Evolutionary conservation across 2,888 invertebrate genomes (phyloP).

Genomic region (Drosophila subsilvestris): DNA sequence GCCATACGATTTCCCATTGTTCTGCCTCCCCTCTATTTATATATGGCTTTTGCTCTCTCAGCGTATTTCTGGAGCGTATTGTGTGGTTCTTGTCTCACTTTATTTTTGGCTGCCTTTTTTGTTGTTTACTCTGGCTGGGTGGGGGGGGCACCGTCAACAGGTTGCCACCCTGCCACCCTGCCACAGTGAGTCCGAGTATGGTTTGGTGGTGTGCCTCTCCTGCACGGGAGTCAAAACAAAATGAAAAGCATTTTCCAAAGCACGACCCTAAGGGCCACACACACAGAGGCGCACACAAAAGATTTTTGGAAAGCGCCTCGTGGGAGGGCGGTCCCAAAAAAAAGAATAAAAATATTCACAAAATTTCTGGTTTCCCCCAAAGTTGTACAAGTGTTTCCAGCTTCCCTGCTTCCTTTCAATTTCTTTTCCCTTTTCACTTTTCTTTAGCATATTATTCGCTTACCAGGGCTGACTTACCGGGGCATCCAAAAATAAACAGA

Average conservation of each 20-base stretch:
- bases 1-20: slow-evolving; percentile 30
- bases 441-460: slow-evolving; percentile 41
- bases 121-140: slow-evolving; percentile 51
- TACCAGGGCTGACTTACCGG: slow-evolving; percentile 39
- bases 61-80: neutral
- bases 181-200: slow-evolving; percentile 19
- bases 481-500: slow-evolving; percentile 47
- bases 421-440: slow-evolving; percentile 9
- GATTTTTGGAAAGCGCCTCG: slow-evolving; percentile 5
- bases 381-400: slow-evolving; percentile 69
- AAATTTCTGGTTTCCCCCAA: slow-evolving; percentile 62
- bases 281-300: slow-evolving; percentile 12
- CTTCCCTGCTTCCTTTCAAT: slow-evolving; percentile 10
- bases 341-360: slow-evolving; percentile 37
- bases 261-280: slow-evolving; percentile 41
- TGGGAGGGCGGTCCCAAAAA: slow-evolving; percentile 7
- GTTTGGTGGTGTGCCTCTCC: slow-evolving; percentile 13
- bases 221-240: slow-evolving; percentile 58
- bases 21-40: neutral
- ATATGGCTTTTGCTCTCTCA: slow-evolving; percentile 6
- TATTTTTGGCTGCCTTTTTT: slow-evolving; percentile 24
- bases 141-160: slow-evolving; percentile 70
- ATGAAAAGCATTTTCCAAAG: slow-evolving; percentile 52
- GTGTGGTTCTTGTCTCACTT: slow-evolving; percentile 8
- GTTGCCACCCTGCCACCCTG: slow-evolving; percentile 75